Percentiles rank a stretch among this genome's conserved stretches.
These are phyloP conservation scores for Melanotaenia trifasciata DNA, from an alignment of 2,797 vertebrate genomes.

Conservation along the genomic window DNA sequence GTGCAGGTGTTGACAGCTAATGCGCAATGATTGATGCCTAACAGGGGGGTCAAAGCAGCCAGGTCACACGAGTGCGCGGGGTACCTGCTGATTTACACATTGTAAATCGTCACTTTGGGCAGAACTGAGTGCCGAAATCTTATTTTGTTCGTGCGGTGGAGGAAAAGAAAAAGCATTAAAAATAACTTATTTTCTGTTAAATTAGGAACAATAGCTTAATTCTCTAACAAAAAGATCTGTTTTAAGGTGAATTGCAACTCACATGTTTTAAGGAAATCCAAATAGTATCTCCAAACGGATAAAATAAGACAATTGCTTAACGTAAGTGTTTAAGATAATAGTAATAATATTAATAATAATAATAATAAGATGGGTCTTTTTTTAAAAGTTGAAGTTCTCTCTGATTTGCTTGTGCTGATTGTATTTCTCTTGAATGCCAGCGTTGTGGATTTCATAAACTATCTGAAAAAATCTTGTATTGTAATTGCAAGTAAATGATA, in stretches of 20 bases:
- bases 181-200: neutral
- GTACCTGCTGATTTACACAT: slow-evolving; percentile 34
- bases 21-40: slow-evolving; percentile 60
- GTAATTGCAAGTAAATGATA: neutral
- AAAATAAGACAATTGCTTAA: neutral
- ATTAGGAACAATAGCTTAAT: slow-evolving; percentile 1
- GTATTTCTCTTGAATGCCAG: too few relatives aligned
- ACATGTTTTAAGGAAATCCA: slow-evolving; percentile 17
- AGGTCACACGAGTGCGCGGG: slow-evolving; percentile 34
- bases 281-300: slow-evolving; percentile 34
- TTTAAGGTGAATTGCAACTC: neutral
- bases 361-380: neutral
- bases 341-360: too few relatives aligned
- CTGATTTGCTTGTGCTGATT: neutral
- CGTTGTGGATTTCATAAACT: neutral
- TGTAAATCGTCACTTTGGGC: slow-evolving; percentile 6
- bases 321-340: slow-evolving; percentile 12
- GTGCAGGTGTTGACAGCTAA: slow-evolving; percentile 51
- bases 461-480: neutral
- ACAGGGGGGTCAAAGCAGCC: slow-evolving; percentile 44
- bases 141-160: neutral
- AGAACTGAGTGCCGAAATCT: slow-evolving; percentile 4
- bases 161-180: neutral
- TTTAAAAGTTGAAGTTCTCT: neutral
- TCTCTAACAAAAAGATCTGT: neutral